Conservation (phyloP, 2,888 invertebrate genomes). For the Erpobdella octoculata region DNA sequence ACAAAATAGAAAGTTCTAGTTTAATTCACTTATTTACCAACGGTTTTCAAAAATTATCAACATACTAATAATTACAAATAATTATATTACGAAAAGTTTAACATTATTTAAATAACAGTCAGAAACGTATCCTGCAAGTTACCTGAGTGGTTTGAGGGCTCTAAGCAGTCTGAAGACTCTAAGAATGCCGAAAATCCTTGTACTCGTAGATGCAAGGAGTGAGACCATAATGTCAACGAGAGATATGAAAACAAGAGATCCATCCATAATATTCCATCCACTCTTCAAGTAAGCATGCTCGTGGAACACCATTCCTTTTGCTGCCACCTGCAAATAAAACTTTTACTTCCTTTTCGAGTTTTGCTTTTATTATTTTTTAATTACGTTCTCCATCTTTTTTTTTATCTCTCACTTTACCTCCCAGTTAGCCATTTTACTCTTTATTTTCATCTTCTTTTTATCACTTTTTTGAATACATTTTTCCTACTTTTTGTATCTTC, state of each 20-base stretch:
- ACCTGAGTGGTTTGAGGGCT: constrained; percentile 78
- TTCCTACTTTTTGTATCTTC: no score
- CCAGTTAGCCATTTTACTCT: no score
- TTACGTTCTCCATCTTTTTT: no score
- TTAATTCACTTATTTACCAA: no score
- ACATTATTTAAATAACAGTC: no score
- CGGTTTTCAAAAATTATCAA: not conserved
- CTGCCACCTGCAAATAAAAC: constrained; percentile 75
- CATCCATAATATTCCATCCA: constrained; percentile 99
- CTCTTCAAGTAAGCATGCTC: constrained; percentile 91
- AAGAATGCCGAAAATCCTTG: constrained; percentile 95
- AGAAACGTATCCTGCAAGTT: not conserved
- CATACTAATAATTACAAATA: no score
- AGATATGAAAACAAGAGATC: constrained; percentile 90
- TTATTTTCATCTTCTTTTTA: no score
- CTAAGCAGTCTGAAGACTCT: constrained; percentile 90
- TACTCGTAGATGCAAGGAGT: constrained; percentile 75
- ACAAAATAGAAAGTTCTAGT: not conserved
- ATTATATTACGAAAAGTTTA: no score
- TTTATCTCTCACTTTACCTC: no score
- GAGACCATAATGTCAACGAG: constrained; percentile 93
- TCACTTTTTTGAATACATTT: no score
- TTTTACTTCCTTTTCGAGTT: no score
- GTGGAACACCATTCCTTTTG: constrained; percentile 90
- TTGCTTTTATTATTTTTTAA: no score